Conservation (phyloP, 2,888 invertebrate genomes). For the Hirtodrosophila duncani region DNA sequence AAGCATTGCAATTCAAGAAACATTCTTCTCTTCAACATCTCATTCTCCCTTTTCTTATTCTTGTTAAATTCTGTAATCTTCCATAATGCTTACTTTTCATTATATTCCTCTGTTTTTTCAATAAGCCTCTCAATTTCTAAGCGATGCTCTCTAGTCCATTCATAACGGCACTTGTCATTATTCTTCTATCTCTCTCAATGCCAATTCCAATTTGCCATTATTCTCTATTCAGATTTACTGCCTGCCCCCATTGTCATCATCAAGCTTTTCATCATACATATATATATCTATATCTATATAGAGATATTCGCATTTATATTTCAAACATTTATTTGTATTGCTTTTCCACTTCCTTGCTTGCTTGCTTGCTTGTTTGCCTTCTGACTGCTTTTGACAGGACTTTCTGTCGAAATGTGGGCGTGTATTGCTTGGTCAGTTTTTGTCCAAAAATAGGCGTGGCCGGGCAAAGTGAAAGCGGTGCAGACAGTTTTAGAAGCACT, state of each 20-base stretch:
- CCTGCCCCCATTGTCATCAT: conserved; percentile 13
- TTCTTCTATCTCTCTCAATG: conserved; percentile 44
- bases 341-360: conserved; percentile 18
- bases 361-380: not conserved
- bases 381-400: conserved; percentile 43
- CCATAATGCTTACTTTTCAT: too few relatives aligned
- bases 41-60: conserved; percentile 7
- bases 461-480: conserved; percentile 52
- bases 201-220: conserved; percentile 38
- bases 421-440: conserved; percentile 18
- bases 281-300: conserved; percentile 22
- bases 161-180: conserved; percentile 40
- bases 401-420: conserved; percentile 21
- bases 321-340: conserved; percentile 22
- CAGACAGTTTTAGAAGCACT: conserved; percentile 68
- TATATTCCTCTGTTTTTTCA: conserved; percentile 18
- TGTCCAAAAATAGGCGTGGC: conserved; percentile 39
- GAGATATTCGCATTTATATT: too few relatives aligned
- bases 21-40: conserved; percentile 23
- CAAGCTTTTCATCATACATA: conserved; percentile 18
- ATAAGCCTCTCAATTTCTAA: conserved; percentile 28
- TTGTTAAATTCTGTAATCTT: too few relatives aligned
- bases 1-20: too few relatives aligned
- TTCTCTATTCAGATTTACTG: conserved; percentile 40
- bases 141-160: conserved; percentile 21